Conservation (phyloP, 2,888 invertebrate species). For the Volucella zonaria region DNA sequence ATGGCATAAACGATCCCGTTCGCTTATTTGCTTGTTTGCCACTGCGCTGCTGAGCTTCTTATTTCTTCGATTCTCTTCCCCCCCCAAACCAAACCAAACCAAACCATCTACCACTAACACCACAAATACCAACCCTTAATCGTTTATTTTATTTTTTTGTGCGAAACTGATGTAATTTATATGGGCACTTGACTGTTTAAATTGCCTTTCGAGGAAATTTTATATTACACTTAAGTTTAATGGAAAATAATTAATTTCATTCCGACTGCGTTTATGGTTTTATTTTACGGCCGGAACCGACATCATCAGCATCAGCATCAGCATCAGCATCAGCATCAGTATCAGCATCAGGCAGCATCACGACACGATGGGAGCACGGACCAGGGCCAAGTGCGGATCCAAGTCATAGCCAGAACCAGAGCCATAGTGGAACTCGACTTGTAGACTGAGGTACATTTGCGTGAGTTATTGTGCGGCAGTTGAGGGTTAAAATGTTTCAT, state of each 20-base stretch:
- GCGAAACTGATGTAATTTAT: conserved; percentile 83
- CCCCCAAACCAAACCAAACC: conserved; percentile 14
- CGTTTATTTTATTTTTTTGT: conserved; percentile 72
- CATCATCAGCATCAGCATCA: conserved; percentile 24
- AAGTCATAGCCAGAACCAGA: too few species aligned
- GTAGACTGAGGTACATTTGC: conserved; percentile 67
- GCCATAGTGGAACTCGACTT: conserved; percentile 36
- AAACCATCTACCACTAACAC: conserved; percentile 11
- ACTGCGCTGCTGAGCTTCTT: conserved; percentile 73
- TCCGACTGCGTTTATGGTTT: conserved; percentile 79
- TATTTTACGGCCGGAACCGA: conserved; percentile 73
- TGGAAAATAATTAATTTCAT: conserved; percentile 83
- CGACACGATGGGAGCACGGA: conserved; percentile 48
- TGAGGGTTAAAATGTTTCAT: conserved; percentile 74
- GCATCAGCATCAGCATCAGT: too few species aligned
- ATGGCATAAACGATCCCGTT: conserved; percentile 73
- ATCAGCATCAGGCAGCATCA: neutral
- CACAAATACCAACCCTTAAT: conserved; percentile 67
- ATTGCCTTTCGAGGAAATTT: conserved; percentile 82
- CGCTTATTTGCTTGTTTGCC: conserved; percentile 72
- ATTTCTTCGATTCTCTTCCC: neutral
- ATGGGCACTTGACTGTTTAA: conserved; percentile 83
- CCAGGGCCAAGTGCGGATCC: conserved; percentile 15
- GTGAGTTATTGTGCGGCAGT: conserved; percentile 76
- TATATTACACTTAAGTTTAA: conserved; percentile 83